A percentile compares a stretch with the other conserved stretches of the same genome.
Evolutionary conservation across 30 jellyfish, hydroid and myxozoan genomes (phyloP).

Genomic region (Turritopsis dohrnii): DNA sequence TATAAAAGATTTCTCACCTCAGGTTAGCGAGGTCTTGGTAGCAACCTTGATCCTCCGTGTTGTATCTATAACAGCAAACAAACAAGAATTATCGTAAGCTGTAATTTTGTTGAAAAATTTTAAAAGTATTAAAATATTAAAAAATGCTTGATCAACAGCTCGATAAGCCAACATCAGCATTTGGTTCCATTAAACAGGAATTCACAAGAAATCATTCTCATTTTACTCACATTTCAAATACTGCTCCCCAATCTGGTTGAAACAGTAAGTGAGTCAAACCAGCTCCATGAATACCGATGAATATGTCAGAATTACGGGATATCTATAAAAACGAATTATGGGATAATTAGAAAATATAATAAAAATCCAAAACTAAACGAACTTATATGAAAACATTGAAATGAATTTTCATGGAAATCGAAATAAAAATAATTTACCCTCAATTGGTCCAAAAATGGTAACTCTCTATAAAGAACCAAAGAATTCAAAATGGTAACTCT

Average conservation of each 20-base stretch:
- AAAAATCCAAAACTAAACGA: background rate
- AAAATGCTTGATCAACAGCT: no score
- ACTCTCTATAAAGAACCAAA: slow-evolving; percentile 33
- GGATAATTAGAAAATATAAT: background rate
- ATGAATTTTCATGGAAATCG: no score
- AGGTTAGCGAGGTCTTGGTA: slow-evolving; percentile 68
- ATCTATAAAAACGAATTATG: slow-evolving; percentile 35
- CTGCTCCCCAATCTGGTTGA: slow-evolving; percentile 76
- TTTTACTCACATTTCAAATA: slow-evolving; percentile 62
- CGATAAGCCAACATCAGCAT: background rate
- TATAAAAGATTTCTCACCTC: slow-evolving; percentile 32
- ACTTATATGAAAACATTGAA: background rate
- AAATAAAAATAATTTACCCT: slow-evolving; percentile 31
- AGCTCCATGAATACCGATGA: slow-evolving; percentile 91
- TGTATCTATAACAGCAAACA: slow-evolving; percentile 39
- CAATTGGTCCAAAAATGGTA: slow-evolving; percentile 60
- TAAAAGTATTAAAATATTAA: no score
- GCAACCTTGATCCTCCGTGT: slow-evolving; percentile 74
- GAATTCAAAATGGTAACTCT: background rate
- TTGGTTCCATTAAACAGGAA: background rate
- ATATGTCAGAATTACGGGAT: slow-evolving; percentile 59
- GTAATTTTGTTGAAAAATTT: no score
- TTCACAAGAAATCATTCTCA: background rate
- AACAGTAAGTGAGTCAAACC: slow-evolving; percentile 74
- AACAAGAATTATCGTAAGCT: no score